Percentiles rank a stretch among this genome's conserved stretches.
Evolutionary conservation across 2,797 vertebrate species (phyloP).

Genomic region (Urocyon cinereoargenteus): DNA sequence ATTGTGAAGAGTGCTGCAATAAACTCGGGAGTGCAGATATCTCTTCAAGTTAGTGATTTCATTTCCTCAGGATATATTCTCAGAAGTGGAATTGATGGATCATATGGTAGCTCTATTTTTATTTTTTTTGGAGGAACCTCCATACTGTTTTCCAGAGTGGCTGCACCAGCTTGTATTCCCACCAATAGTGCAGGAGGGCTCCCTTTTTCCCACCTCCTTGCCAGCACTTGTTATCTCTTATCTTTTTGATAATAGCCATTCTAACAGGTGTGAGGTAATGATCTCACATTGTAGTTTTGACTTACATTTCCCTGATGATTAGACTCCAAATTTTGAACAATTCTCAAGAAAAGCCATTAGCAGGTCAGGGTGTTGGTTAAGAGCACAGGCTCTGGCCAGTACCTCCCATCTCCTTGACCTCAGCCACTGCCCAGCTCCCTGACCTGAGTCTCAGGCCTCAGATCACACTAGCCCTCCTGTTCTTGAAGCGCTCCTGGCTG

Average conservation of each 20-base stretch:
- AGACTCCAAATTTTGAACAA: not conserved
- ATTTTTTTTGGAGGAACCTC: not conserved
- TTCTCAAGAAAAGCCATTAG: not conserved
- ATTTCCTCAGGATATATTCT: not conserved
- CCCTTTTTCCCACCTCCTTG: not conserved
- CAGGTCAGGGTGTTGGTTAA: not conserved
- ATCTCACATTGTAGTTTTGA: not conserved
- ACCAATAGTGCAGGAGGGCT: not conserved
- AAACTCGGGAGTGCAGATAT: not conserved
- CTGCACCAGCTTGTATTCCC: not conserved
- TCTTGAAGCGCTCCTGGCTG: not conserved
- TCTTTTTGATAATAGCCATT: not conserved
- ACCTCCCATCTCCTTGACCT: not conserved
- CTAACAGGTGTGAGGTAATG: not conserved
- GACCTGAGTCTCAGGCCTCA: not conserved
- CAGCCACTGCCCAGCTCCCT: not conserved
- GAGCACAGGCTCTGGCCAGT: not conserved
- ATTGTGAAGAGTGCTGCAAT: not conserved
- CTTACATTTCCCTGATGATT: not conserved
- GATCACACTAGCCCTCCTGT: not conserved
- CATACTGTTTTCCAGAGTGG: not conserved
- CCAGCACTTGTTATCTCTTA: not conserved
- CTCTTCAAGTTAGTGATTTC: not conserved
- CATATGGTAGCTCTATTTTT: not conserved
- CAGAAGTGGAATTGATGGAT: not conserved